Conservation (phyloP, 2,797 vertebrate genomes). For the Squalus acanthias region DNA sequence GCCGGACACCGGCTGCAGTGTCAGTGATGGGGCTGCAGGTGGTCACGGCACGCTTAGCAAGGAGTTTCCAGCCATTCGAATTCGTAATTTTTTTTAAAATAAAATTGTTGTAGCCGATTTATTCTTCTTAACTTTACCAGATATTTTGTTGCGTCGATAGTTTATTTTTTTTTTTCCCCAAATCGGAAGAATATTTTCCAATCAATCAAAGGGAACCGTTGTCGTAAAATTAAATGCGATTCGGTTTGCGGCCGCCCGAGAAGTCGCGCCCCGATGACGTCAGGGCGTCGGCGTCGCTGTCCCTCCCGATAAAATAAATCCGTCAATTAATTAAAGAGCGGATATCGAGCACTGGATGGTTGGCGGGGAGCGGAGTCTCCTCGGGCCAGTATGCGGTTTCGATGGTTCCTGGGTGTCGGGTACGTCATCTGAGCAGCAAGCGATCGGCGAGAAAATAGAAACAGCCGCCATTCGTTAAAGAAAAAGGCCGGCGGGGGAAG, state of each 20-base stretch:
- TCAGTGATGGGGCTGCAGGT: neutral
- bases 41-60: neutral
- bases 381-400: neutral
- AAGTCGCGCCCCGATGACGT: neutral
- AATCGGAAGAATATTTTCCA: neutral
- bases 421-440: neutral
- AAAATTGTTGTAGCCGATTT: neutral
- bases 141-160: neutral
- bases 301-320: slow-evolving; percentile 12
- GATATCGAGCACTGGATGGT: neutral
- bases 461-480: neutral
- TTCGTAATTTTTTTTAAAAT: too few relatives aligned
- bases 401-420: neutral
- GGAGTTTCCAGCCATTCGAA: neutral
- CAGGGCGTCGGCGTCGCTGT: neutral
- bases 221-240: neutral
- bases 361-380: neutral
- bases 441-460: neutral
- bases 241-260: neutral
- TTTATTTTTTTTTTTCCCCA: neutral
- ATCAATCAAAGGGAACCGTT: neutral
- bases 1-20: neutral
- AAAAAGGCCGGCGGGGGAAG: neutral
- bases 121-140: neutral
- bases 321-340: neutral